A percentile compares a stretch with the other conserved stretches of the same genome.
Conservation (phyloP, 1,140 invertebrate species). For the Goniozus legneri region DNA sequence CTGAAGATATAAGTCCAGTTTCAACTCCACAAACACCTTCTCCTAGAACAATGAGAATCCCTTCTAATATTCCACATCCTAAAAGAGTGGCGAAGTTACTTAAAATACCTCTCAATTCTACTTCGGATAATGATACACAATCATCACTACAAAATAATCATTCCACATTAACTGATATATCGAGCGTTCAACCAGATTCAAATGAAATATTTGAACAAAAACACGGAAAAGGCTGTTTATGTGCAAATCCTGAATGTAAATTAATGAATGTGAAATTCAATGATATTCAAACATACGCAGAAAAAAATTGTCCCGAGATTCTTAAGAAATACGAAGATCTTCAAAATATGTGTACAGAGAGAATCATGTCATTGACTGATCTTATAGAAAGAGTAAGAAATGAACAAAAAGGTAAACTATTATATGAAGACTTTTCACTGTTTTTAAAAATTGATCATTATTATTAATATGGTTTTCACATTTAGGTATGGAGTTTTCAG, state of each 20-base stretch:
- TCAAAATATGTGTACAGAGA: slow-evolving; percentile 38
- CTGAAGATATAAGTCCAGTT: slow-evolving; percentile 36
- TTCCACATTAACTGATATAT: slow-evolving; percentile 14
- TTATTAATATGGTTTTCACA: neutral
- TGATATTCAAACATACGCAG: slow-evolving; percentile 20
- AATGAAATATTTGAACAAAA: too few relatives aligned
- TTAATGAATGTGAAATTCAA: slow-evolving; percentile 28
- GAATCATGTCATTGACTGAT: slow-evolving; percentile 41
- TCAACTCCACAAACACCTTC: slow-evolving; percentile 50
- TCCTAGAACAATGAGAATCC: slow-evolving; percentile 39
- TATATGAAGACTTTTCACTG: slow-evolving; percentile 3
- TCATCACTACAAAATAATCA: slow-evolving; percentile 13
- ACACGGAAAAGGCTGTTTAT: slow-evolving; percentile 27
- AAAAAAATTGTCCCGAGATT: slow-evolving; percentile 34
- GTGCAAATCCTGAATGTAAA: slow-evolving; percentile 37
- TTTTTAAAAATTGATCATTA: slow-evolving; percentile 4
- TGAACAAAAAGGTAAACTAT: slow-evolving; percentile 35
- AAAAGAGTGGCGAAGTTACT: slow-evolving; percentile 25
- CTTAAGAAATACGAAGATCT: slow-evolving; percentile 39
- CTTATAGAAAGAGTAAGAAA: slow-evolving; percentile 40
- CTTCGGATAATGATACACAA: slow-evolving; percentile 5
- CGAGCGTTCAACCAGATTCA: slow-evolving; percentile 1
- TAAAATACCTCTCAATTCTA: slow-evolving; percentile 7
- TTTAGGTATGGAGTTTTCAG: slow-evolving; percentile 24
- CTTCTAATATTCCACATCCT: slow-evolving; percentile 38